Base-by-base conservation (phyloP, 35 echinoderm and acorn worm species). In the Anneissia japonica region DNA sequence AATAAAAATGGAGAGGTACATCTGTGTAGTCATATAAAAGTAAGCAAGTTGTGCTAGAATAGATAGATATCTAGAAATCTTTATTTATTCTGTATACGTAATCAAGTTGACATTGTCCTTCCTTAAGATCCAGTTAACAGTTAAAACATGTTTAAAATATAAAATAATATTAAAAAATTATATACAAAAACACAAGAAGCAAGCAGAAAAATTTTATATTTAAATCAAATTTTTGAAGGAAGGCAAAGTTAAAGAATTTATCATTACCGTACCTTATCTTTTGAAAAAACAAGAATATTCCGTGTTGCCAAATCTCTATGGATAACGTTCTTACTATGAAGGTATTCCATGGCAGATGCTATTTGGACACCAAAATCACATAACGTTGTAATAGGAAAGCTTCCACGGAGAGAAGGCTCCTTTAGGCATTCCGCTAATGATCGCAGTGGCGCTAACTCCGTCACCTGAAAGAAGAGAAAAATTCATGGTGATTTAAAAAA, bases 381-480 rank as follows among this genome's bases (percentile, higher is more conserved):
- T 0, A 99, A 81, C 28, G 91, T 85, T 17, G 84, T 89, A 83
- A 99, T 81, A 21, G 96, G 96, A 80, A 99, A 99, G 38, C 89
- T 91, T 38, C 89, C 74, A 19, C 90, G 86, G 73, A 99, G 83
- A 36, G 88, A 86, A 39, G 83, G 81, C 38, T 99, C 92, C 75
- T 99, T 99, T n/a, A 99, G 84, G 75, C 93, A 94, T 76, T 99
- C 96, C 64, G 89, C 85, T 64, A 99, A 84, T 0, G 96, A 99
- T 26, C 96, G 84, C 31, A 99, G 46, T 26, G 96, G 92, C 21
- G 96, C 96, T 84, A 99, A 94, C 75, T 99, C 96, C 43, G 96
- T 99, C 32, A 99, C 96, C 96, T 99, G 85, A 3, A 78, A 72
- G 81, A 79, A 4, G 46, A 74, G 84, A 75, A 34, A 77, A 37